Evolutionary conservation across 2,797 vertebrate genomes (phyloP).

Genomic region (Pseudocheirus occidentalis): DNA sequence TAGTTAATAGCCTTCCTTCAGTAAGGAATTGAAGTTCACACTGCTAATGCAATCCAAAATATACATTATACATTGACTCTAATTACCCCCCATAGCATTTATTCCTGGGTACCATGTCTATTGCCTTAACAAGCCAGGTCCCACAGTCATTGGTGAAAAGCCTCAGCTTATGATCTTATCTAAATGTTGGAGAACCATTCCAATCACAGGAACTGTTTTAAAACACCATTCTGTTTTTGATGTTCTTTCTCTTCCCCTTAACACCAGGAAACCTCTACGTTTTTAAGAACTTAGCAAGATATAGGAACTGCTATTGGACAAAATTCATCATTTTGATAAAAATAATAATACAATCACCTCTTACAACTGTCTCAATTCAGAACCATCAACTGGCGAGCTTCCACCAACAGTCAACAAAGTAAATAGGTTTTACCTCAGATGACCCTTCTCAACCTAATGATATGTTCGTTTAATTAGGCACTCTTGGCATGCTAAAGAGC

Average conservation of each 20-base stretch:
- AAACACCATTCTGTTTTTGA: not conserved
- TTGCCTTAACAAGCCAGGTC: not conserved
- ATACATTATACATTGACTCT: not conserved
- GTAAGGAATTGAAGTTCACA: not conserved
- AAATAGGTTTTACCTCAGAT: not conserved
- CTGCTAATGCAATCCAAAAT: not conserved
- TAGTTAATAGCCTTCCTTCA: not conserved
- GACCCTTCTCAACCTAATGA: not conserved
- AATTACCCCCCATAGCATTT: not conserved
- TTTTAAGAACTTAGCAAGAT: constrained; percentile 12
- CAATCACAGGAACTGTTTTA: not conserved
- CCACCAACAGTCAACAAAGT: constrained; percentile 4
- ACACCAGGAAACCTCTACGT: not conserved
- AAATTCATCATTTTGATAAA: not conserved
- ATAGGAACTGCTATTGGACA: constrained; percentile 10
- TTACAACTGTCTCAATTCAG: not conserved
- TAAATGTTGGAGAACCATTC: not conserved
- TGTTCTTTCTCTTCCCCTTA: constrained; percentile 9
- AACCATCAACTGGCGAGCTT: not conserved
- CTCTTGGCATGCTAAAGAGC: not conserved
- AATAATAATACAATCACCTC: not conserved
- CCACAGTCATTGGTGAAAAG: not conserved
- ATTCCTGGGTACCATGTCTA: not conserved
- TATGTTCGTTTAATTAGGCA: not conserved
- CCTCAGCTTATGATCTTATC: not conserved